These are phyloP conservation scores for Oncopodura yosiiana DNA, from an alignment of 1,140 invertebrate genomes.

Conservation along the genomic window DNA sequence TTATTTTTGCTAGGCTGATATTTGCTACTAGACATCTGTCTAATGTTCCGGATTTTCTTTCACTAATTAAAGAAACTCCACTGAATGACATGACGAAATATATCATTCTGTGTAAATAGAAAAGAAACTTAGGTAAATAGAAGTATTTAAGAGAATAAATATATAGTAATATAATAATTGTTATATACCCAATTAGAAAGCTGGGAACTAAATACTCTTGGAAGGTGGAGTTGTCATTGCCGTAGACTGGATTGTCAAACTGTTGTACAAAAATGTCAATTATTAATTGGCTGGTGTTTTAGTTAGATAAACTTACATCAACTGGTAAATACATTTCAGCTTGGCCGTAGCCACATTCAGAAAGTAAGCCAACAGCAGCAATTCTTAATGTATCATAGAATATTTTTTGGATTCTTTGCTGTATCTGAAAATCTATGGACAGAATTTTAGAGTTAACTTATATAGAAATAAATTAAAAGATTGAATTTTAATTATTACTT, in stretches of 20 bases:
- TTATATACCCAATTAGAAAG: too few relatives aligned
- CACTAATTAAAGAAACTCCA: slow-evolving; percentile 6
- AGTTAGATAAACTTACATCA: too few relatives aligned
- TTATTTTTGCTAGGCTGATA: slow-evolving; percentile 39
- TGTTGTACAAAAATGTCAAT: too few relatives aligned
- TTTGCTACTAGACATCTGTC: slow-evolving; percentile 30
- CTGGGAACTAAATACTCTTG: slow-evolving; percentile 20
- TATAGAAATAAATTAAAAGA: background rate
- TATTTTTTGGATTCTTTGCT: background rate
- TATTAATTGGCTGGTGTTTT: too few relatives aligned
- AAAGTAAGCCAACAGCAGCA: background rate
- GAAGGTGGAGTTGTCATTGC: slow-evolving; percentile 12
- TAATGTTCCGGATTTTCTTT: slow-evolving; percentile 12
- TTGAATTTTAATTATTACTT: background rate
- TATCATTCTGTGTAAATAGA: too few relatives aligned
- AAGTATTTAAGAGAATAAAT: too few relatives aligned
- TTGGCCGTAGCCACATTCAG: background rate
- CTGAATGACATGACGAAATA: slow-evolving; percentile 5
- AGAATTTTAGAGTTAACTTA: too few relatives aligned
- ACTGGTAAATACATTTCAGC: background rate
- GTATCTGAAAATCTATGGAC: background rate
- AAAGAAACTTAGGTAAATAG: slow-evolving; percentile 8
- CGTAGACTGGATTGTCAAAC: slow-evolving; percentile 16
- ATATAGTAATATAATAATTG: too few relatives aligned
- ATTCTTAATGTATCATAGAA: slow-evolving; percentile 7